A percentile compares a stretch with the other conserved stretches of the same genome.
Evolutionary conservation across 2,888 invertebrate genomes (phyloP).

Genomic region (Chrysomela aeneicollis): DNA sequence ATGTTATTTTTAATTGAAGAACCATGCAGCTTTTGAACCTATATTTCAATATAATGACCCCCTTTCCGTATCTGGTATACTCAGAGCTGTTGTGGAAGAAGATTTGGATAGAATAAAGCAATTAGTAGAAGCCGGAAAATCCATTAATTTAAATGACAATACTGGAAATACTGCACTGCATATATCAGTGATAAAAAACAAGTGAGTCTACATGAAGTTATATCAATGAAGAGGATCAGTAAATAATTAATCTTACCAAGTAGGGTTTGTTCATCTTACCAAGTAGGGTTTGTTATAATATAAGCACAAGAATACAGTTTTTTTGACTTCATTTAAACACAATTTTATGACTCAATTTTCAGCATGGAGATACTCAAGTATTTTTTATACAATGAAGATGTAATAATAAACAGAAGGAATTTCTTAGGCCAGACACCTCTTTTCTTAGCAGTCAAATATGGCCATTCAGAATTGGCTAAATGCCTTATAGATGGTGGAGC

Average conservation of each 20-base stretch:
- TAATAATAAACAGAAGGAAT: constrained; percentile 45
- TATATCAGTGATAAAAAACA: constrained; percentile 43
- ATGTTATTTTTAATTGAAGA: neutral
- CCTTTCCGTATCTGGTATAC: constrained; percentile 37
- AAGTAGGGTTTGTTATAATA: too few relatives aligned
- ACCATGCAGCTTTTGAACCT: neutral
- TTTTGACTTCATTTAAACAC: neutral
- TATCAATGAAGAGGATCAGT: too few relatives aligned
- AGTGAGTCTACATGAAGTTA: constrained; percentile 41
- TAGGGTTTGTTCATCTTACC: too few relatives aligned
- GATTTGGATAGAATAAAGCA: constrained; percentile 42
- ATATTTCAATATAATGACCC: constrained; percentile 41
- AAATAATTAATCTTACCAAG: too few relatives aligned
- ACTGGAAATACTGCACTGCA: constrained; percentile 51
- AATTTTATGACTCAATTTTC: constrained; percentile 30
- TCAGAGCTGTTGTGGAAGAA: constrained; percentile 41
- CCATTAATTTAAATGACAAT: constrained; percentile 48
- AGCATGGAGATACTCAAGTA: constrained; percentile 45
- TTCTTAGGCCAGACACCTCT: constrained; percentile 48
- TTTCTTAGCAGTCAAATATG: constrained; percentile 40
- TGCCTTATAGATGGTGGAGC: constrained; percentile 45
- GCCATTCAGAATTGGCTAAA: constrained; percentile 32
- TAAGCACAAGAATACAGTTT: too few relatives aligned
- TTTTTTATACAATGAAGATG: constrained; percentile 41
- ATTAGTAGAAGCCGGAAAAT: constrained; percentile 40